A percentile compares a stretch with the other conserved stretches of the same genome.
Evolutionary conservation across 2,888 invertebrate species (phyloP).

Genomic region (Lasioglossum lativentre): DNA sequence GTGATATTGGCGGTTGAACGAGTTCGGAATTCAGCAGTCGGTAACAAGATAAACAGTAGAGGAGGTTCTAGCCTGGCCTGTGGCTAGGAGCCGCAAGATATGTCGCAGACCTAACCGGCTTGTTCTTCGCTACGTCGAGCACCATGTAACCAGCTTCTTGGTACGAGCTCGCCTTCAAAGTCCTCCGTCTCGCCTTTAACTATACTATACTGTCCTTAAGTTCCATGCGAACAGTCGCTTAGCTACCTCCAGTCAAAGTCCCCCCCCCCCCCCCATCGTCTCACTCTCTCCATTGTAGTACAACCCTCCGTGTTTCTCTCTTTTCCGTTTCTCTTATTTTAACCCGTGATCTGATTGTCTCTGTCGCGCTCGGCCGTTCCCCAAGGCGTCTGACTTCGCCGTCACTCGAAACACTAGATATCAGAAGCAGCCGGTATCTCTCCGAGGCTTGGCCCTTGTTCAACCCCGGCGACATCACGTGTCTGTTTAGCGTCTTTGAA

Average conservation of each 20-base stretch:
- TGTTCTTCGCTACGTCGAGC: constrained; percentile 58
- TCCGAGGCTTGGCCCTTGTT: background rate
- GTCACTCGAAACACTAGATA: constrained; percentile 48
- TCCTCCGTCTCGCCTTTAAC: constrained; percentile 43
- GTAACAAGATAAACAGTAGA: constrained; percentile 66
- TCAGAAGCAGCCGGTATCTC: constrained; percentile 11
- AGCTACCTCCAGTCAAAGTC: constrained; percentile 57
- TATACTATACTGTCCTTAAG: constrained; percentile 65
- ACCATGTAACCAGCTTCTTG: constrained; percentile 62
- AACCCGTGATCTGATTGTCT: constrained; percentile 11
- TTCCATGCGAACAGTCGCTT: constrained; percentile 69
- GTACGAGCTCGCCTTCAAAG: constrained; percentile 58
- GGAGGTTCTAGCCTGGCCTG: constrained; percentile 41
- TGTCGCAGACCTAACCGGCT: constrained; percentile 67
- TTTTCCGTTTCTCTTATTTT: constrained; percentile 43
- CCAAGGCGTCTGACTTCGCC: constrained; percentile 58
- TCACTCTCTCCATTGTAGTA: background rate
- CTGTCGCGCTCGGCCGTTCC: background rate
- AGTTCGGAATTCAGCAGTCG: constrained; percentile 54
- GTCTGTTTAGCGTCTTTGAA: constrained; percentile 6
- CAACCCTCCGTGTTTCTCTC: background rate
- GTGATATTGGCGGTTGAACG: constrained; percentile 44
- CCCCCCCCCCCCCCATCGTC: constrained; percentile 40
- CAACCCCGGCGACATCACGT: background rate
- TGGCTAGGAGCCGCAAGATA: constrained; percentile 67